Base-by-base conservation (phyloP, 1,140 invertebrate species). In the Physella acuta region DNA sequence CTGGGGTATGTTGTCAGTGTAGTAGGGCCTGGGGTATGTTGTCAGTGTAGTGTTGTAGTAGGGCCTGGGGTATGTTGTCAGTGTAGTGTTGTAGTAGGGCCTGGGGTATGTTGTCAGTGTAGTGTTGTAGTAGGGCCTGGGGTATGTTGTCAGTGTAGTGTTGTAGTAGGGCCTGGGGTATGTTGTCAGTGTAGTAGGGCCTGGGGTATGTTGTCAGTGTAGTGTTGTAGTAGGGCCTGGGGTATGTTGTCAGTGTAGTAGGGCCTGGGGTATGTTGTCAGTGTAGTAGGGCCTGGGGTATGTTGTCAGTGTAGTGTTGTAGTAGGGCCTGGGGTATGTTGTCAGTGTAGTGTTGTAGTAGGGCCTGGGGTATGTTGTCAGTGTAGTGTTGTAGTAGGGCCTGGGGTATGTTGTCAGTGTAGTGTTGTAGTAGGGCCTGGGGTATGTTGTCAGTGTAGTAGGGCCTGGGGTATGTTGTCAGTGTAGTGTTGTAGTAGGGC, bases 61-160 rank as follows among this genome's bases (percentile, higher is more conserved):
- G 84, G 89, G 71, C 86, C 93, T 24, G 94, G 94, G 90, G 87
- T 87, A 79, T 71, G 81, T 31, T 68, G n/a, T n/a, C n/a, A n/a
- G n/a, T n/a, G n/a, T n/a, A n/a, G n/a, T 8, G 88, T 97, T 1
- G 79, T 88, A 71, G 91, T 96, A 20, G 84, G 89, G 71, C 86
- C 93, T 24, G 94, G 94, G 90, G 87, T 87, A 79, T 71, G 81
- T 31, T 68, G n/a, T n/a, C n/a, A n/a, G n/a, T n/a, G n/a, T n/a
- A n/a, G n/a, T 8, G 88, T 97, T 1, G 79, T 88, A 71, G 91
- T 96, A 20, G 84, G 89, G 71, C 86, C 93, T 24, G 94, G 94
- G 90, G 87, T 87, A 79, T 71, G 81, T 31, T 68, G n/a, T n/a
- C n/a, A n/a, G n/a, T n/a, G n/a, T n/a, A n/a, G n/a, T 8, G 88